Base-by-base conservation (phyloP, 2,113 vertebrate species). In the Pedetes capensis region DNA sequence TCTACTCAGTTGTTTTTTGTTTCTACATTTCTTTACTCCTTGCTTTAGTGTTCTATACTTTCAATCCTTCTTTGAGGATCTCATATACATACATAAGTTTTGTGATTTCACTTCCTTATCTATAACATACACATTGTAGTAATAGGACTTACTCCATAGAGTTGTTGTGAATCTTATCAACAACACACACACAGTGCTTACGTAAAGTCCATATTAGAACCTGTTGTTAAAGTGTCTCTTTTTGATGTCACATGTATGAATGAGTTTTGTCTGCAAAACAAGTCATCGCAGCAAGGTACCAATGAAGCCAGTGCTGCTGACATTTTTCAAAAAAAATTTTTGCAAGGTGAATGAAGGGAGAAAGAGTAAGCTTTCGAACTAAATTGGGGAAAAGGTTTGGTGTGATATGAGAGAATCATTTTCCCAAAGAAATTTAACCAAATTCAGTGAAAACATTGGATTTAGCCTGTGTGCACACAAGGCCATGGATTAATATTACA, bases 401-500 rank as follows among this genome's bases (percentile, higher is more conserved):
- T 81, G 16, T 88, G 57, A 75, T 39, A 68, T 0, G 6, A 39
- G 44, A 93, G 76, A 88, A 76, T 59, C 10, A 42, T 81, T 81
- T 51, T 78, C 55, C 53, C 53, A 13, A 85, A 84, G 55, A 92
- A 84, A 75, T 80, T 72, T 89, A 89, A 93, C 55, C 68, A 29
- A 95, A 74, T 68, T 49, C 61, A 89, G 7, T 85, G 47, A 93
- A 94, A 90, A 29, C 47, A 69, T 12, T 94, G 79, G 11, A 72
- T 63, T 51, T 79, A 82, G 23, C 5, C 37, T 34, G 4, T 66
- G 37, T 55, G 34, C 29, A 37, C 64, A 32, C 20, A 86, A 61
- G 75, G 47, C 53, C 3, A 0, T 75, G 37, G 68, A 63, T 68
- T 92, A 59, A 79, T 88, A 64, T 55, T 72, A 16, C 37, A 68